Conservation (phyloP, 2,797 vertebrate species). For the Aselliscus stoliczkanus region DNA sequence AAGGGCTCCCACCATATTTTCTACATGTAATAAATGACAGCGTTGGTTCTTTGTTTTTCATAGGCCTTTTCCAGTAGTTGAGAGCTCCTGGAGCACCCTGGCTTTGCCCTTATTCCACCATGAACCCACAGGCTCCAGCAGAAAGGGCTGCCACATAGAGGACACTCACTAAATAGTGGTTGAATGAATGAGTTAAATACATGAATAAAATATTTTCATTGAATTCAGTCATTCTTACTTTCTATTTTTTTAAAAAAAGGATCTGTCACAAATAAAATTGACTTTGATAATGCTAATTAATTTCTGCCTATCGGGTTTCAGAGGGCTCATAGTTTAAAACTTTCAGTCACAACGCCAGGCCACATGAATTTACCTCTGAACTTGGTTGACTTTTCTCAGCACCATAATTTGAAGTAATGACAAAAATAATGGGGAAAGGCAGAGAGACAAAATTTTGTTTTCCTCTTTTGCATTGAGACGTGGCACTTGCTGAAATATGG, state of each 20-base stretch:
- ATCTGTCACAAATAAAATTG: constrained; percentile 36
- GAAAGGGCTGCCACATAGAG: background rate
- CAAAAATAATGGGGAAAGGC: background rate
- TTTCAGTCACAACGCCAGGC: background rate
- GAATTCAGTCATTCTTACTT: background rate
- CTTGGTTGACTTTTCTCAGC: constrained; percentile 28
- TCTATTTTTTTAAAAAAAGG: background rate
- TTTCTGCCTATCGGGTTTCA: background rate
- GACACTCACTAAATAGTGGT: background rate
- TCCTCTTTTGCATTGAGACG: constrained; percentile 31
- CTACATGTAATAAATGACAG: background rate
- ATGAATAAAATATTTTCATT: background rate
- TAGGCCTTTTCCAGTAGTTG: background rate
- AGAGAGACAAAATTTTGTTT: background rate
- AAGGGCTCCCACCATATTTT: background rate
- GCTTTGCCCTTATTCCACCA: background rate
- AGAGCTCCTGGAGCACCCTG: background rate
- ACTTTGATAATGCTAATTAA: background rate
- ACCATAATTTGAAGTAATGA: constrained; percentile 19
- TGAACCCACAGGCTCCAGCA: background rate
- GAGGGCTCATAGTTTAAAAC: background rate
- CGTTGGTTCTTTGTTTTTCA: background rate
- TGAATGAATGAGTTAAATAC: background rate
- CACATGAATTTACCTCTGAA: constrained; percentile 26
- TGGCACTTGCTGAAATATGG: constrained; percentile 40